Base-by-base conservation (phyloP, 2,888 invertebrate species). In the Spodoptera exigua region DNA sequence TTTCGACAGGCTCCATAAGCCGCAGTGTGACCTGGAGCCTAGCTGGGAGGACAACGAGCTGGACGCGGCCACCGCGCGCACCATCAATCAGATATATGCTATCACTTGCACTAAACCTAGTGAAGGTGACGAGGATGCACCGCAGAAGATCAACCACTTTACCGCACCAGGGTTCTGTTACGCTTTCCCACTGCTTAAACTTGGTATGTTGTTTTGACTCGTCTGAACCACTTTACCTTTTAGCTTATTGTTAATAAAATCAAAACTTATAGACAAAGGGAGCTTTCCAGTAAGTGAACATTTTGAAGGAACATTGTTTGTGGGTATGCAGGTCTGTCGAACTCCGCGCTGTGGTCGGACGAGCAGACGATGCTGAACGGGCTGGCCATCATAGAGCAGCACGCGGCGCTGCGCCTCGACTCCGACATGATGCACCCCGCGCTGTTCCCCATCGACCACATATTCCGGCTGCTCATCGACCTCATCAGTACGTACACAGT, bases 161-260 rank as follows among this genome's bases (percentile, higher is more conserved):
- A 95, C 95, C 1, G 96, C 97, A 0, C 96, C 98, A 1, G 96
- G 97, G 0, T 98, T 98, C 91, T 96, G 97, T 78, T 99, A 97
- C 83, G 95, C 96, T 11, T 98, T 98, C 88, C 97, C 97, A 12
- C 95, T 98, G 76, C 87, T 99, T 3, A 96, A 96, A 78, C 92
- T 95, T 54, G 95, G 96, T 72, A 53, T 66, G 63, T 27, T 27
- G 27, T 27, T 27, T 27, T 27, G 5, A 27, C 27, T 1, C 9
- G 7, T n/a, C n/a, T n/a, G n/a, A n/a, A n/a, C n/a, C n/a, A 27
- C 27, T 27, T 0, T 27, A 27, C 5, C 7, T 1, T 27, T 27
- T 27, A 9, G 9, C 7, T 27, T 1, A 5, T 9, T 27, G 9
- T 27, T 7, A 3, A 27, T 27, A 1, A 27, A 27, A 27, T 1